Conservation (phyloP, 1,140 invertebrate species). For the Periplaneta americana region DNA sequence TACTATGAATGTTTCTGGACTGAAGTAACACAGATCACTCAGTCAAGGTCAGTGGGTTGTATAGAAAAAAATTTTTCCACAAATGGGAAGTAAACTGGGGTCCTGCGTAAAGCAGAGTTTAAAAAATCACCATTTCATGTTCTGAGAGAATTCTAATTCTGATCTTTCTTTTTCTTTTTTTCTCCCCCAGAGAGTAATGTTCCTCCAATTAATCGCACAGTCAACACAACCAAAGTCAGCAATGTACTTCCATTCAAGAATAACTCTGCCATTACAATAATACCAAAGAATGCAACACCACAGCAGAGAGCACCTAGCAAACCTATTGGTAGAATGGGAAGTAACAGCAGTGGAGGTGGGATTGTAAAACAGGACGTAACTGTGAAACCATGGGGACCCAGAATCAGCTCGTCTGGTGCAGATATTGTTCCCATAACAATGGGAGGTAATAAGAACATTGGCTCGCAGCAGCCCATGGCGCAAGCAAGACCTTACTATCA, state of each 20-base stretch:
- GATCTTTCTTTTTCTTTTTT: neutral
- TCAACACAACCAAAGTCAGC: slow-evolving; percentile 3
- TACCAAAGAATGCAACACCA: slow-evolving; percentile 44
- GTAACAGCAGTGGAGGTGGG: slow-evolving; percentile 33
- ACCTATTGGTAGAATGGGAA: slow-evolving; percentile 31
- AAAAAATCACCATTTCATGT: too few species aligned
- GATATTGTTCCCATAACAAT: slow-evolving; percentile 35
- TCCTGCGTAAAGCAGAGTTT: too few species aligned
- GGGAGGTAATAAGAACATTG: slow-evolving; percentile 36
- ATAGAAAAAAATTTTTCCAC: too few species aligned
- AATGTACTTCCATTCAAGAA: slow-evolving; percentile 53
- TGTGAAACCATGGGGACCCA: neutral
- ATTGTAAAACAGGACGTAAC: slow-evolving; percentile 12
- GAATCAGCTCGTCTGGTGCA: slow-evolving; percentile 31
- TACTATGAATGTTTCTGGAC: too few species aligned
- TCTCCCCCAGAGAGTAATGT: neutral
- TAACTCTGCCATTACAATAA: slow-evolving; percentile 60
- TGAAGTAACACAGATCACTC: too few species aligned
- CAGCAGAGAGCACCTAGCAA: slow-evolving; percentile 19
- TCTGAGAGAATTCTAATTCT: too few species aligned
- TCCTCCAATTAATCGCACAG: neutral
- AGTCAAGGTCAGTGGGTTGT: too few species aligned
- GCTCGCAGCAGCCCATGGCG: slow-evolving; percentile 13
- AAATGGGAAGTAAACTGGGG: too few species aligned
- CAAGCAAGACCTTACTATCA: neutral